Percentiles rank a stretch among this genome's conserved stretches.
Evolutionary conservation across 1,140 invertebrate genomes (phyloP).

Genomic region (Dolichoris vasculosae): DNA sequence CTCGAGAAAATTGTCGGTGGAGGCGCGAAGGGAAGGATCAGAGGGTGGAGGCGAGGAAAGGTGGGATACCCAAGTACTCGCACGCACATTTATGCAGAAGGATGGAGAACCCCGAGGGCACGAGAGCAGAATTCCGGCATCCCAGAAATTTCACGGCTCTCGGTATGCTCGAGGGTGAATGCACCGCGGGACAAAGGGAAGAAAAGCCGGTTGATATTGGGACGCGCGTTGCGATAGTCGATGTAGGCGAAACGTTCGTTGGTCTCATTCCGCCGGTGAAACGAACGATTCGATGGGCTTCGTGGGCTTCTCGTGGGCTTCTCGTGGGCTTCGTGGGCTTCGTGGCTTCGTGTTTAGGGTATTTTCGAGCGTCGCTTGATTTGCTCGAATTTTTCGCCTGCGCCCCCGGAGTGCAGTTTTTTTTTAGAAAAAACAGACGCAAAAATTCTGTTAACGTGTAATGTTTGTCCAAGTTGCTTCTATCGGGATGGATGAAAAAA

Average conservation of each 20-base stretch:
- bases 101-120: constrained; percentile 17
- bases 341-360: too few relatives aligned
- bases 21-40: neutral
- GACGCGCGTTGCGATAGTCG: neutral
- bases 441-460: constrained; percentile 10
- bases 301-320: too few relatives aligned
- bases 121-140: constrained; percentile 33
- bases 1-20: neutral
- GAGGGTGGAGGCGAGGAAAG: neutral
- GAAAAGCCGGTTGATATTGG: constrained; percentile 45
- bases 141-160: constrained; percentile 45
- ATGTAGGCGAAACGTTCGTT: neutral
- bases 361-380: neutral
- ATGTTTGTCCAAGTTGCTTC: neutral
- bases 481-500: neutral
- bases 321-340: too few relatives aligned
- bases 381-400: constrained; percentile 11
- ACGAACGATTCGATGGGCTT: constrained; percentile 3
- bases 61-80: neutral
- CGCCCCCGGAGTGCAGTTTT: neutral
- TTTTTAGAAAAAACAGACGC: neutral
- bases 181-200: constrained; percentile 40
- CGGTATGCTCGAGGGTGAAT: constrained; percentile 10
- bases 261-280: neutral
- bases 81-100: neutral